Evolutionary conservation across 37 sponge, comb jelly and placozoan species (phyloP).

Genomic region (Chondrosia reniformis): DNA sequence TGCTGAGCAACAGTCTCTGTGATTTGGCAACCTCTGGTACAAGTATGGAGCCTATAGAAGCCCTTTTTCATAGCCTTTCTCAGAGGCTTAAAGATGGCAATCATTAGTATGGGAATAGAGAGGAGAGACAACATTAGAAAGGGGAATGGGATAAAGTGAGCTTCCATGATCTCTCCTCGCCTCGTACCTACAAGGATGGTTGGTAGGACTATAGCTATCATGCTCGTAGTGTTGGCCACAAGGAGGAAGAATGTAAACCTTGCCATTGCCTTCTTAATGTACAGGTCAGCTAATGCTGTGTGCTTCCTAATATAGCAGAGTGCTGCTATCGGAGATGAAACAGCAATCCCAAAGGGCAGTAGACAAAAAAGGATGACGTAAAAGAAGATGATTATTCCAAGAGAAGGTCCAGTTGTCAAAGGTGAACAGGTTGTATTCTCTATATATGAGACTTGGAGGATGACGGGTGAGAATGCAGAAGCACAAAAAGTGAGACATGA

Average conservation of each 20-base stretch:
- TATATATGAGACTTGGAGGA: too few species aligned
- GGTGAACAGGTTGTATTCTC: too few species aligned
- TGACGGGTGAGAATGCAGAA: too few species aligned
- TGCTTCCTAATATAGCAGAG: background rate
- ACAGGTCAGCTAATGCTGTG: background rate
- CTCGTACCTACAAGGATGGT: background rate
- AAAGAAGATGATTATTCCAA: too few species aligned
- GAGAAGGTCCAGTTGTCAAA: too few species aligned
- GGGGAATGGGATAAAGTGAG: background rate
- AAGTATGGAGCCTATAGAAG: too few species aligned
- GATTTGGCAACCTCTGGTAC: too few species aligned
- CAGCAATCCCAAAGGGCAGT: background rate
- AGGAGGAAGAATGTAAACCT: background rate
- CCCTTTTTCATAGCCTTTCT: background rate
- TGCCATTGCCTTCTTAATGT: slow-evolving; percentile 4
- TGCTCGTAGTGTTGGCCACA: background rate
- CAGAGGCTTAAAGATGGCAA: background rate
- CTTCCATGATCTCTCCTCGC: background rate
- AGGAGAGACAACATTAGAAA: background rate
- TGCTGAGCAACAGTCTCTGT: too few species aligned
- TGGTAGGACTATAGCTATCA: background rate
- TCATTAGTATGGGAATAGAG: slow-evolving; percentile 3
- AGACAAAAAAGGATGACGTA: background rate
- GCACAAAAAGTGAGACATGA: too few species aligned
- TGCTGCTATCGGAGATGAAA: background rate